Conservation (phyloP, 2,888 invertebrate species). For the Platycheirus albimanus region DNA sequence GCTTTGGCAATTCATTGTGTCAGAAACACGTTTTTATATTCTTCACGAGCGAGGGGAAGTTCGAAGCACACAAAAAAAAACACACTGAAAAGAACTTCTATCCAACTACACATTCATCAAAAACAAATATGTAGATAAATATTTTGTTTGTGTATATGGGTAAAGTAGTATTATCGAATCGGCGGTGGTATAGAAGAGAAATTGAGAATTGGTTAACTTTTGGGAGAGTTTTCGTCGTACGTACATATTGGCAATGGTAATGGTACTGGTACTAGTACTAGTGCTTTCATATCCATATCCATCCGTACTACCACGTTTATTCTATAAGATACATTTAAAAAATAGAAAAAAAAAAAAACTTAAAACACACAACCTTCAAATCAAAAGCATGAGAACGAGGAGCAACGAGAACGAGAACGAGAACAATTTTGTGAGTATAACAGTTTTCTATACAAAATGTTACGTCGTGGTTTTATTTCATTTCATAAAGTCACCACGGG, state of each 20-base stretch:
- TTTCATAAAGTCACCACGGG: slow-evolving; percentile 74
- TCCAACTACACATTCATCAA: slow-evolving; percentile 1
- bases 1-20: slow-evolving; percentile 55
- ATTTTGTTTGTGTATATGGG: too few species aligned
- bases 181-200: slow-evolving; percentile 20
- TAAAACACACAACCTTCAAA: slow-evolving; percentile 68
- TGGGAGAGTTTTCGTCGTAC: slow-evolving; percentile 39
- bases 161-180: too few species aligned
- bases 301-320: slow-evolving; percentile 45
- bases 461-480: slow-evolving; percentile 75
- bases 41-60: slow-evolving; percentile 41
- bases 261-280: too few species aligned
- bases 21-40: slow-evolving; percentile 64
- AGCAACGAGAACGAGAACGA: too few species aligned
- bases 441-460: slow-evolving; percentile 69
- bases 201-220: slow-evolving; percentile 39
- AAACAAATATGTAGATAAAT: not conserved
- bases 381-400: slow-evolving; percentile 67
- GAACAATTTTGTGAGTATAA: slow-evolving; percentile 67
- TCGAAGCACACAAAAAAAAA: too few species aligned
- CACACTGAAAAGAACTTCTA: slow-evolving; percentile 23
- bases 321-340: too few species aligned
- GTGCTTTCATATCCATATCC: not conserved
- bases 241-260: too few species aligned
- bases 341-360: slow-evolving; percentile 65